phyloP scores from a whole-genome alignment of 2,797 vertebrate genomes.

The Adelosebastes latens region DNA sequence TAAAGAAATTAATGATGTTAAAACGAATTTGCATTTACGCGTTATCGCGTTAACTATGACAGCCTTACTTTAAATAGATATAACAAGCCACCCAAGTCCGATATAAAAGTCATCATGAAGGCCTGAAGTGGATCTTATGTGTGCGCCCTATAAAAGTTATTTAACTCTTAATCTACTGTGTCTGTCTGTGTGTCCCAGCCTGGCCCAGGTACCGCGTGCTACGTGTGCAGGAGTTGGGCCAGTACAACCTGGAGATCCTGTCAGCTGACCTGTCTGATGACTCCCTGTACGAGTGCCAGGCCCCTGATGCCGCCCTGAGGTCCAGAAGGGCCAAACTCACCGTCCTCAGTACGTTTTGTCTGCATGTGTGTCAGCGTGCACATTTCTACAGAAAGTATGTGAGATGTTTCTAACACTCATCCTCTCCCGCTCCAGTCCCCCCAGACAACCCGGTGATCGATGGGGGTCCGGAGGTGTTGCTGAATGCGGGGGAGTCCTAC shows the following conservation, averaged over 20 bases:
- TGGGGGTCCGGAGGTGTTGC: slow-evolving; percentile 89
- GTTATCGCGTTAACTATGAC: no score
- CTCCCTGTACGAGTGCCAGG: slow-evolving; percentile 94
- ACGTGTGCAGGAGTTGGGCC: slow-evolving; percentile 88
- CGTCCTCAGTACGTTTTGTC: slow-evolving; percentile 83
- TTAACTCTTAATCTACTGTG: neutral
- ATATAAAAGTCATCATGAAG: neutral
- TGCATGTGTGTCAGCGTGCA: neutral
- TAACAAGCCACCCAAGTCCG: neutral
- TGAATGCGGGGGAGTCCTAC: slow-evolving; percentile 89
- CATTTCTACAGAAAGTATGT: neutral
- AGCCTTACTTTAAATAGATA: neutral
- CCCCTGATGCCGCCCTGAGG: slow-evolving; percentile 93
- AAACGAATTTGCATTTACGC: fast-evolving
- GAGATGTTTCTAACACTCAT: neutral
- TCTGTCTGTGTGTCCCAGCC: slow-evolving; percentile 75
- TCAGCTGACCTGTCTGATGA: slow-evolving; percentile 93
- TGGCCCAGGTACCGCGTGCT: slow-evolving; percentile 94
- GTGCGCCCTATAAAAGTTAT: neutral
- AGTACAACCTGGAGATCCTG: slow-evolving; percentile 95
- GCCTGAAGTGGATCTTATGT: neutral
- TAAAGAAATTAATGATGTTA: no score
- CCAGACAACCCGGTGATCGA: slow-evolving; percentile 93
- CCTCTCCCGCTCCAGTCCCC: slow-evolving; percentile 82
- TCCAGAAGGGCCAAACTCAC: slow-evolving; percentile 93